phyloP scores from a whole-genome alignment of 1,140 invertebrate species.

The Drosophila carrolli region DNA sequence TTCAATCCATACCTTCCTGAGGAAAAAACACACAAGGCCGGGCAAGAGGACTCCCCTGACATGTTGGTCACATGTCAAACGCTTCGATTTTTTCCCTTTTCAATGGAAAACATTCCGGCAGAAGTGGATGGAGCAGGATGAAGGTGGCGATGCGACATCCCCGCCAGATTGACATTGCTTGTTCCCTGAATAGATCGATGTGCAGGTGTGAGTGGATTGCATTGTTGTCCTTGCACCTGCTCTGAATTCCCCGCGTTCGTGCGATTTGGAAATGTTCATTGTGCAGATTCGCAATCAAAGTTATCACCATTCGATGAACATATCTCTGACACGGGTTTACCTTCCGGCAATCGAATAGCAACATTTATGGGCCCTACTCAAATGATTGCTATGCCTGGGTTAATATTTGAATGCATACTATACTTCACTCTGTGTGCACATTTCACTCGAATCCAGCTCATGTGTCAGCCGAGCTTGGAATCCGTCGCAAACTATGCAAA shows the following conservation, averaged over 20 bases:
- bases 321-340: slow-evolving; percentile 16
- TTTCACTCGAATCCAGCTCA: slow-evolving; percentile 20
- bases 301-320: slow-evolving; percentile 13
- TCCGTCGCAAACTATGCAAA: slow-evolving; percentile 29
- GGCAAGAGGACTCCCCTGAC: slow-evolving; percentile 32
- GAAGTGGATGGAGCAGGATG: not conserved
- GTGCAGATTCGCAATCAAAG: slow-evolving; percentile 44
- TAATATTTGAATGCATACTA: slow-evolving; percentile 7
- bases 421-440: not conserved
- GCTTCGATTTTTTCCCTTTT: slow-evolving; percentile 55
- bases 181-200: slow-evolving; percentile 28
- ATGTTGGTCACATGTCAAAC: slow-evolving; percentile 70
- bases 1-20: slow-evolving; percentile 1
- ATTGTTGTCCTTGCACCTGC: slow-evolving; percentile 47
- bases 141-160: slow-evolving; percentile 19
- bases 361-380: slow-evolving; percentile 11
- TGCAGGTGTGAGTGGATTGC: slow-evolving; percentile 20
- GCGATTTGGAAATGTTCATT: slow-evolving; percentile 11
- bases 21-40: slow-evolving; percentile 7
- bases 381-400: slow-evolving; percentile 19
- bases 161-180: slow-evolving; percentile 36
- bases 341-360: slow-evolving; percentile 22
- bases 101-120: slow-evolving; percentile 39
- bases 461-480: slow-evolving; percentile 11
- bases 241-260: slow-evolving; percentile 11